Conservation (phyloP, 2,113 vertebrate species). For the Microtus pennsylvanicus region DNA sequence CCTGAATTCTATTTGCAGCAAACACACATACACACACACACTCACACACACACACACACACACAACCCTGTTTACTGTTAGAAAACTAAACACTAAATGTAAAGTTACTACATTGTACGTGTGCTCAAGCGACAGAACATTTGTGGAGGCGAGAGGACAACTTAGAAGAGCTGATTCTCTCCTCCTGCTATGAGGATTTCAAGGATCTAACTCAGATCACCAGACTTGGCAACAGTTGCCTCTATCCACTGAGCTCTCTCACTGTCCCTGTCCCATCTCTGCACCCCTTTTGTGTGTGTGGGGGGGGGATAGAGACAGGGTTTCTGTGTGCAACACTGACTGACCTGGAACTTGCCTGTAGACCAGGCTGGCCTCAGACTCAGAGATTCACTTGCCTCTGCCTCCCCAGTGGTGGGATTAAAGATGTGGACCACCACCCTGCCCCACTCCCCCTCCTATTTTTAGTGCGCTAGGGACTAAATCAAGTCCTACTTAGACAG, state of each 20-base stretch:
- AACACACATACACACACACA: background rate
- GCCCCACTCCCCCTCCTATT: background rate
- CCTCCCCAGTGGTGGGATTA: background rate
- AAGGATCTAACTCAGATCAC: background rate
- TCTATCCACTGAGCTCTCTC: background rate
- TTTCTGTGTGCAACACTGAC: background rate
- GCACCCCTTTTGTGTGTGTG: too few species aligned
- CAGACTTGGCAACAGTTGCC: background rate
- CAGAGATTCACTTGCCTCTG: background rate
- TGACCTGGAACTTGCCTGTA: background rate
- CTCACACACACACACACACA: background rate
- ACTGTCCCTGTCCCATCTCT: background rate
- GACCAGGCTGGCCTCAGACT: background rate
- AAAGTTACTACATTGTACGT: background rate
- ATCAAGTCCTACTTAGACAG: background rate
- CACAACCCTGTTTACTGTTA: background rate
- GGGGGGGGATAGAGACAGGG: background rate
- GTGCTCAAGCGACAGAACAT: background rate
- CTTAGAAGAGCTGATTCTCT: background rate
- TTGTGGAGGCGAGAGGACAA: background rate
- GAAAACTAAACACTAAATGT: conserved; percentile 28
- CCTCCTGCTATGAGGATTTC: background rate
- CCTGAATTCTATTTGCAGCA: background rate
- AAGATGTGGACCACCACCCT: background rate
- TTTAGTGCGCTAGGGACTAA: background rate